These are phyloP conservation scores for Threskiornis aethiopicus DNA, from an alignment of 2,797 vertebrate genomes.

Conservation along the genomic window DNA sequence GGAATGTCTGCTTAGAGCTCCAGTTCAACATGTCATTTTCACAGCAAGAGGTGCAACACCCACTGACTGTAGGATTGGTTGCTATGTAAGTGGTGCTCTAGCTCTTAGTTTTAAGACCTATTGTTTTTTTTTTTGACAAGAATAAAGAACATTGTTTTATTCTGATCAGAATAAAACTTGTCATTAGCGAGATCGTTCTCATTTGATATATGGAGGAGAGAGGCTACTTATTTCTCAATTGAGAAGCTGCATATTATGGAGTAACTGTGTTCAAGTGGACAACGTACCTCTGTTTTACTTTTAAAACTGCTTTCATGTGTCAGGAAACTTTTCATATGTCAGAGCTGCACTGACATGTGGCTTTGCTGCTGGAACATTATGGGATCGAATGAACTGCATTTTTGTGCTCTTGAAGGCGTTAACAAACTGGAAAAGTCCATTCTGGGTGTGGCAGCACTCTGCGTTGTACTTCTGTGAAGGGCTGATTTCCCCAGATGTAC, in stretches of 20 bases:
- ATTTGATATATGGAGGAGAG: neutral
- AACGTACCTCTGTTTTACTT: neutral
- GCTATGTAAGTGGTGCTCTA: neutral
- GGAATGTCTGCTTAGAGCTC: neutral
- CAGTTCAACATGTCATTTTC: neutral
- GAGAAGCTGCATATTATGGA: neutral
- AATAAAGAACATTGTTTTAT: neutral
- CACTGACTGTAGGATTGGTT: neutral
- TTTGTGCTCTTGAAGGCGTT: neutral
- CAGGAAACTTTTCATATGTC: neutral
- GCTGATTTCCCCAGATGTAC: neutral
- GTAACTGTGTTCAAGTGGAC: neutral
- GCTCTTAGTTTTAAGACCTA: neutral
- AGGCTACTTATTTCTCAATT: neutral
- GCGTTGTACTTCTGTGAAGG: neutral
- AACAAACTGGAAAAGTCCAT: neutral
- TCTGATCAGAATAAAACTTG: neutral
- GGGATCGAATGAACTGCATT: neutral
- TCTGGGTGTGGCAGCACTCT: neutral
- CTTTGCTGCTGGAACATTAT: neutral
- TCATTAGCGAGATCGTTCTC: neutral
- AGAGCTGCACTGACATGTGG: neutral
- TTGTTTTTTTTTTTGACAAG: neutral
- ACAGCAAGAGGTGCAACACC: neutral
- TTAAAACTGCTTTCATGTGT: neutral